phyloP scores from a whole-genome alignment of 1,140 invertebrate species.

The Psilanteris sp. region DNA sequence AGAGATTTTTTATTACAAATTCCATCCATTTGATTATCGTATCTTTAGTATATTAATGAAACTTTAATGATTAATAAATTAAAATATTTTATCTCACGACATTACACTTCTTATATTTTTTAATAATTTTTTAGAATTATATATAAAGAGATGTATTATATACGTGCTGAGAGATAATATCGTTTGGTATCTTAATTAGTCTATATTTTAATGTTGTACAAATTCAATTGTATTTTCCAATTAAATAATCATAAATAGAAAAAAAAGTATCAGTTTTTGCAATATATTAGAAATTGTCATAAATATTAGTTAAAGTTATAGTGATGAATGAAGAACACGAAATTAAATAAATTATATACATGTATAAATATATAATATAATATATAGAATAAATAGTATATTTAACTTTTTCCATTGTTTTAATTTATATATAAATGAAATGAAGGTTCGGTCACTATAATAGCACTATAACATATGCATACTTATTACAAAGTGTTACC shows the following conservation, averaged over 20 bases:
- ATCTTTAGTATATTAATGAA: conserved; percentile 7
- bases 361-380: no score
- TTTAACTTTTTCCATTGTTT: no score
- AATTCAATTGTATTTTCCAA: conserved; percentile 8
- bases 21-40: conserved; percentile 21
- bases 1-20: conserved; percentile 9
- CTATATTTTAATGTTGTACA: neutral
- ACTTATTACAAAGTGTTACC: conserved; percentile 59
- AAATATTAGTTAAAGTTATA: no score
- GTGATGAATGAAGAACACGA: no score
- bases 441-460: no score
- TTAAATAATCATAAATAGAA: no score
- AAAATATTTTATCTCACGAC: conserved; percentile 5
- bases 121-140: conserved; percentile 1
- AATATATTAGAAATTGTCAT: no score
- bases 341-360: no score
- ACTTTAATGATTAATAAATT: conserved; percentile 25
- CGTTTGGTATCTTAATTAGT: conserved; percentile 13
- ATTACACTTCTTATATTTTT: conserved; percentile 6
- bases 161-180: neutral
- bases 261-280: no score
- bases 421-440: no score
- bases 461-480: no score
- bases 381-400: no score
- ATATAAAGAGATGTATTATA: conserved; percentile 19